phyloP scores from a whole-genome alignment of 2,113 vertebrate species.

The Dipodomys stephensi region DNA sequence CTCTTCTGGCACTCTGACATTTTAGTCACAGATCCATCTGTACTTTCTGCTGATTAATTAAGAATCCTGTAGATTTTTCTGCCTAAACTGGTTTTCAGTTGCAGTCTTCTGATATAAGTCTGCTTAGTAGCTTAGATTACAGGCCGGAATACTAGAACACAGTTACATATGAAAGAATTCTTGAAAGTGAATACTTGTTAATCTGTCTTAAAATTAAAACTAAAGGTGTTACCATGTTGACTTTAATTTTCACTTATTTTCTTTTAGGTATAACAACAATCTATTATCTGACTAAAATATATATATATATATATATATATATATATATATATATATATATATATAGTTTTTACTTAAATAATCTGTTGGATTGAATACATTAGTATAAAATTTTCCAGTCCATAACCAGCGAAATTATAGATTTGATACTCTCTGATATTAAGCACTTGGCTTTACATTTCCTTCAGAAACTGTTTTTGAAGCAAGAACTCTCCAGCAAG shows the following conservation, averaged over 20 bases:
- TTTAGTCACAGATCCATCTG: too few species aligned
- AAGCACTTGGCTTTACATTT: conserved; percentile 30
- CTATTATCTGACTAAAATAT: conserved; percentile 45
- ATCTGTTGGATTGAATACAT: conserved; percentile 47
- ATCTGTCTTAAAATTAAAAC: conserved; percentile 31
- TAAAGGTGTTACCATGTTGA: conserved; percentile 32
- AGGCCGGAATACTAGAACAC: too few species aligned
- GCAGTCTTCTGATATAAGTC: too few species aligned
- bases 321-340: neutral
- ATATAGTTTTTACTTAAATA: neutral
- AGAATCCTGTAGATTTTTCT: too few species aligned
- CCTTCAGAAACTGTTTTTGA: conserved; percentile 11
- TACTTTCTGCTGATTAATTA: too few species aligned
- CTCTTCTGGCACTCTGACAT: too few species aligned
- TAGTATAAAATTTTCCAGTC: conserved; percentile 41
- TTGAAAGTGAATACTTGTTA: conserved; percentile 17
- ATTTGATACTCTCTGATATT: neutral
- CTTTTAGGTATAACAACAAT: neutral
- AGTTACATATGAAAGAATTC: neutral
- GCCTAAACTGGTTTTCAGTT: too few species aligned
- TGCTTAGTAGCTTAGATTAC: too few species aligned
- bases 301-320: neutral
- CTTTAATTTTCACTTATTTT: conserved; percentile 55
- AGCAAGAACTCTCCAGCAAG: neutral
- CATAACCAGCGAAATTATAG: neutral